Conservation (phyloP, 2,797 vertebrate species). For the Pitangus sulphuratus region DNA sequence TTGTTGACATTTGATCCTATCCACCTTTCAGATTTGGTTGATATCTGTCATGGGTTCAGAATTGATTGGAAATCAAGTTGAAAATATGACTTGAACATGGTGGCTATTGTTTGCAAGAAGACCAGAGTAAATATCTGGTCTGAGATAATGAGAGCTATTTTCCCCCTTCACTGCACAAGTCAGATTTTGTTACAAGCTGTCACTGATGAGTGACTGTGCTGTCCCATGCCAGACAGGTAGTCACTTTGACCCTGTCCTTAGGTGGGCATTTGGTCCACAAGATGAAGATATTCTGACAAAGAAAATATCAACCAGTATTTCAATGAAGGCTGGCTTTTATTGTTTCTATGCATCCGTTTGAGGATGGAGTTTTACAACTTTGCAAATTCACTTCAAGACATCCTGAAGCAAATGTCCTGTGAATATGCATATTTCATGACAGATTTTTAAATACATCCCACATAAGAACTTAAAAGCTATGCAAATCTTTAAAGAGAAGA, state of each 20-base stretch:
- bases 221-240: background rate
- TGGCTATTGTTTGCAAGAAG: background rate
- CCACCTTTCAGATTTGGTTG: background rate
- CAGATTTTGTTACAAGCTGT: background rate
- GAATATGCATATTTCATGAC: conserved; percentile 39
- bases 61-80: background rate
- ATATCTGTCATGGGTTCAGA: background rate
- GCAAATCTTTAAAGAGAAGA: background rate
- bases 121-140: background rate
- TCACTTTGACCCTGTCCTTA: background rate
- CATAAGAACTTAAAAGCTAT: conserved; percentile 29
- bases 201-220: background rate
- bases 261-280: background rate
- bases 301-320: background rate
- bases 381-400: background rate
- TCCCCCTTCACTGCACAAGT: background rate
- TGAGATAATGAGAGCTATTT: background rate
- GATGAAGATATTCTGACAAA: background rate
- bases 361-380: background rate
- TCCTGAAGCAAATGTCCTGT: conserved; percentile 1
- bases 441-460: conserved; percentile 37
- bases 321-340: background rate
- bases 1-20: background rate
- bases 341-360: background rate
- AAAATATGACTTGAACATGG: background rate